Percentiles rank a stretch among this genome's conserved stretches.
Conservation (phyloP, 1,140 invertebrate genomes). For the Diachasma alloeum region DNA sequence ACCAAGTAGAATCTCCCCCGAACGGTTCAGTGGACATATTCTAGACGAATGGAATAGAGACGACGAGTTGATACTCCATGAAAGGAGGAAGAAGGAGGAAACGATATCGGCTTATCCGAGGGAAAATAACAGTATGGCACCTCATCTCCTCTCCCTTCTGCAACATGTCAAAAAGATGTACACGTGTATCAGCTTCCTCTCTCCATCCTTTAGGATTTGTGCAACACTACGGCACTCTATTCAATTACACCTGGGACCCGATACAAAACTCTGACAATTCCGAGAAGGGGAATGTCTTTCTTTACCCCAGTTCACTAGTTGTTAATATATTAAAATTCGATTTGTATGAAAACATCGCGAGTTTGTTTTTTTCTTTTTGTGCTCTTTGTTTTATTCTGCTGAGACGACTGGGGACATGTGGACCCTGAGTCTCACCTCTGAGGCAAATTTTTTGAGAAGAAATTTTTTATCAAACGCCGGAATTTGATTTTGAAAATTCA, state of each 20-base stretch:
- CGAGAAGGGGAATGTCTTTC: not conserved
- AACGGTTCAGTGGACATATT: conserved; percentile 12
- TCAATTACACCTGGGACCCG: conserved; percentile 43
- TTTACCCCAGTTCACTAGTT: not conserved
- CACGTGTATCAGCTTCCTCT: conserved; percentile 14
- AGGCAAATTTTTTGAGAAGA: too few relatives aligned
- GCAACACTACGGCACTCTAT: conserved; percentile 37
- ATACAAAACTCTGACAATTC: not conserved
- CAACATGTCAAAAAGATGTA: conserved; percentile 15
- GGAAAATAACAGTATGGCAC: conserved; percentile 27
- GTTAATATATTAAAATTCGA: conserved; percentile 21
- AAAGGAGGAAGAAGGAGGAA: conserved; percentile 1
- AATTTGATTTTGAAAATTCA: too few relatives aligned
- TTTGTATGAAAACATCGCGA: conserved; percentile 14
- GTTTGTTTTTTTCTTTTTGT: too few relatives aligned
- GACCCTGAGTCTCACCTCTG: too few relatives aligned
- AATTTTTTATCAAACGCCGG: too few relatives aligned
- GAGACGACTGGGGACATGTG: too few relatives aligned
- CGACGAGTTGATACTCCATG: not conserved
- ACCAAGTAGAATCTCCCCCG: not conserved
- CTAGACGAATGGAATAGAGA: not conserved
- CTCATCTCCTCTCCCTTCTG: not conserved
- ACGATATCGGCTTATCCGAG: conserved; percentile 32
- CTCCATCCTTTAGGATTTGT: not conserved
- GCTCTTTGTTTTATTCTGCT: too few relatives aligned